Evolutionary conservation across 2,113 vertebrate genomes (phyloP), one percentile per base, ranked within the genome.

Genomic region (Ameiurus melas): DNA sequence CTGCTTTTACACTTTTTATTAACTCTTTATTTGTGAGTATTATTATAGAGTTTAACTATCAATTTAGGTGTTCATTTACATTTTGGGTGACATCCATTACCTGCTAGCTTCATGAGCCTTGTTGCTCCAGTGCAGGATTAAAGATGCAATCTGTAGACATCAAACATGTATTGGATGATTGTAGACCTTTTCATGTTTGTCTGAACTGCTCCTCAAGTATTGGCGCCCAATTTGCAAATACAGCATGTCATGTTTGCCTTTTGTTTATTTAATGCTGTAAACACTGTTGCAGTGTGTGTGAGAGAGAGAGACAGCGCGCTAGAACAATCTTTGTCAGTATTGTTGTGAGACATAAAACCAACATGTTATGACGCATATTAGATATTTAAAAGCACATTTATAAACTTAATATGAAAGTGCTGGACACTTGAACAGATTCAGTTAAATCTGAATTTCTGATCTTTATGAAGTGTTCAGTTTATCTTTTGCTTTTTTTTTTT

Each of bases 221-320:
- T 79, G 27, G 77, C 77, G 19, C 47, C 51, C 43, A 78, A 14
- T 78, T 80, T 55, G 0, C 19, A 77, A 73, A 30, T 27, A 0
- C 27, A 66, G 73, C 25, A 66, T 53, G 47, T 14, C 0, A 71
- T 53, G 64, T 70, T 79, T 33, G 53, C n/a, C 43, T 77, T 14
- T 81, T 22, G 47, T 3, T 53, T 53, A 82, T 17, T 33, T 58
- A 88, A 87, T 64, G 90, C 89, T 84, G 85, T 89, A 84, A 88
- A 91, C 90, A 86, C 84, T 73, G 6, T 51, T 43, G 12, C 12
- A 57, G 4, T 83, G 33, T 82, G 51, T 27, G 12, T 16, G 30
- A 53, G n/a, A n/a, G 77, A 22, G 47, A 17, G 14, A 30, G 77
- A 22, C 0, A n/a, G 25, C 43, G 75, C 7, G 53, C 77, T 1